These are phyloP conservation scores for Cryptotermes secundus DNA, from an alignment of 1,140 invertebrate genomes.

Conservation along the genomic window DNA sequence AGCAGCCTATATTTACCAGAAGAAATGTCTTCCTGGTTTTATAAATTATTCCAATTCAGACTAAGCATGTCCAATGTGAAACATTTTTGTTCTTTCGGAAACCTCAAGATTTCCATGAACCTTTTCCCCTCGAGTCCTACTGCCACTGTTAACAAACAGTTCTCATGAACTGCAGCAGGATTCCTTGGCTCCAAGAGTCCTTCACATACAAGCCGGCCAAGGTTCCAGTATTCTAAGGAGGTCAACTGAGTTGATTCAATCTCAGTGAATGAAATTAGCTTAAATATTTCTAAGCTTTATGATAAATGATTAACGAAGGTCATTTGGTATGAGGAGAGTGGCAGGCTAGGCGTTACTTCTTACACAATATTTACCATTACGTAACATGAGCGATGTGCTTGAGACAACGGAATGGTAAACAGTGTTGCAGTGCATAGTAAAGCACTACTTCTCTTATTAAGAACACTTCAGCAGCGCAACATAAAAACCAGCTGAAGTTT, in stretches of 20 bases:
- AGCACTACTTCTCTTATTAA: too few species aligned
- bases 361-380: background rate
- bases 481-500: too few species aligned
- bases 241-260: background rate
- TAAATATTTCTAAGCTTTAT: background rate
- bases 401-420: background rate
- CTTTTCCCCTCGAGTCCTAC: too few species aligned
- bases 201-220: background rate
- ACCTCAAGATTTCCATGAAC: too few species aligned
- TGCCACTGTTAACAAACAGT: background rate
- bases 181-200: background rate
- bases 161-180: background rate
- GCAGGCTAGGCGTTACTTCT: background rate
- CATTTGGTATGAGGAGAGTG: background rate
- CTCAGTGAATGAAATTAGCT: background rate
- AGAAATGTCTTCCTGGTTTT: too few species aligned
- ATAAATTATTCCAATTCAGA: too few species aligned
- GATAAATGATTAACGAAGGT: background rate
- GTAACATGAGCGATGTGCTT: background rate
- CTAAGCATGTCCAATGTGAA: too few species aligned
- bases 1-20: too few species aligned
- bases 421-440: background rate
- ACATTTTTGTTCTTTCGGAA: too few species aligned
- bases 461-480: too few species aligned
- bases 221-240: background rate